Evolutionary conservation across 2,797 vertebrate species (phyloP).

Genomic region (Carduelis carduelis): DNA sequence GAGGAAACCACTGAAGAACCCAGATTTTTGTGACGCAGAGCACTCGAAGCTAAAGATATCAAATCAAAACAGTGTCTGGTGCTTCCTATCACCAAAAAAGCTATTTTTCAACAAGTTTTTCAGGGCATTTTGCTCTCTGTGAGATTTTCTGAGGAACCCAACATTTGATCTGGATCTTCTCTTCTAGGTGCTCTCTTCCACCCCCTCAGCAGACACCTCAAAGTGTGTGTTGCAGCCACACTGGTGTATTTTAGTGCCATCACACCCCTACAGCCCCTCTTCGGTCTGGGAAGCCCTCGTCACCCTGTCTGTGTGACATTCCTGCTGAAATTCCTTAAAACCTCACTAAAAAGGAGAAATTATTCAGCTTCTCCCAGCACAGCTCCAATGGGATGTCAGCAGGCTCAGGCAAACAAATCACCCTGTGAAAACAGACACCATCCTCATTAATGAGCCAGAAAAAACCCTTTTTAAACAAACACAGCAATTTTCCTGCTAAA

Average conservation of each 20-base stretch:
- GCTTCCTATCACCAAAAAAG: not conserved
- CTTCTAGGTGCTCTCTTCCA: not conserved
- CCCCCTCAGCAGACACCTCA: not conserved
- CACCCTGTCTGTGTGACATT: not conserved
- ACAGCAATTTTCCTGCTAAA: not conserved
- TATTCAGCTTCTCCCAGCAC: not conserved
- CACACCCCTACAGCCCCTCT: not conserved
- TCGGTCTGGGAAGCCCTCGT: not conserved
- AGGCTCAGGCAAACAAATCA: not conserved
- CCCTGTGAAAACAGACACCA: not conserved
- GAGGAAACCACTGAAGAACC: not conserved
- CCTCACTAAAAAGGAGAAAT: not conserved
- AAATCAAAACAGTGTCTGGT: not conserved
- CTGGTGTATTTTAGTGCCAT: not conserved
- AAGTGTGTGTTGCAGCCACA: not conserved
- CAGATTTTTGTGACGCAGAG: not conserved
- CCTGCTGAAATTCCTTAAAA: not conserved
- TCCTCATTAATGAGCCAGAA: not conserved
- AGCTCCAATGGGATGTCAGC: not conserved
- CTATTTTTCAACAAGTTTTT: accelerated
- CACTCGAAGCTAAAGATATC: not conserved
- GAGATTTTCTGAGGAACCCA: not conserved
- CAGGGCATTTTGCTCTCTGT: not conserved
- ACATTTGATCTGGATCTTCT: not conserved
- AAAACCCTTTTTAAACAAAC: not conserved